These are phyloP conservation scores for Hippoglossus hippoglossus DNA, from an alignment of 2,797 vertebrate species.

Conservation along the genomic window DNA sequence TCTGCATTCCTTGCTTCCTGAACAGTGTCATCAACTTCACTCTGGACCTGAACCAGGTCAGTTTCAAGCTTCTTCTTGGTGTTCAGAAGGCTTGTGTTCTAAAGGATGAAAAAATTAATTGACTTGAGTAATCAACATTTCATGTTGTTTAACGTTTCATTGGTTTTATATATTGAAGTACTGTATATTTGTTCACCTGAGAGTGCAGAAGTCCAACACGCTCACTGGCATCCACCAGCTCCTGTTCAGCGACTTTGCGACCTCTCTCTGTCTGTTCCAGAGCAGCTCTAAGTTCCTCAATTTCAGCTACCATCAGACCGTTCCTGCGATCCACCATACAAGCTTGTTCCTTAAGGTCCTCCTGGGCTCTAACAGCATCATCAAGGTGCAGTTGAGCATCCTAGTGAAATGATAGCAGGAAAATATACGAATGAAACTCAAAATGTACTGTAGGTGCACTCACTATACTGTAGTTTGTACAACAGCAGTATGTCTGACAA, in stretches of 20 bases:
- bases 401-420: conserved; percentile 51
- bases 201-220: conserved; percentile 87
- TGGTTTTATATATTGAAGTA: no score
- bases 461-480: background rate
- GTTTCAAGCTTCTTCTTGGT: conserved; percentile 89
- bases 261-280: conserved; percentile 90
- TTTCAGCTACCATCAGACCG: conserved; percentile 88
- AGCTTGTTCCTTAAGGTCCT: conserved; percentile 91
- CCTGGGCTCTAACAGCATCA: conserved; percentile 85
- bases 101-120: background rate
- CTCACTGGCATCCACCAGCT: conserved; percentile 85
- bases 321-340: conserved; percentile 88
- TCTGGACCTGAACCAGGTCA: conserved; percentile 88
- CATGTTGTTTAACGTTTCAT: background rate
- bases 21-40: conserved; percentile 88
- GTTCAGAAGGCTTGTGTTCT: conserved; percentile 88
- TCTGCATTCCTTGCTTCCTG: conserved; percentile 92
- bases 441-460: background rate
- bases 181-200: conserved; percentile 56
- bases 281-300: conserved; percentile 87
- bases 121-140: no score
- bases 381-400: conserved; percentile 90
- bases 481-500: background rate
- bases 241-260: conserved; percentile 87
- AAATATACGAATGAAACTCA: background rate